Base-by-base conservation (phyloP, 1,140 invertebrate genomes). In the Trinorchestia longiramus region DNA sequence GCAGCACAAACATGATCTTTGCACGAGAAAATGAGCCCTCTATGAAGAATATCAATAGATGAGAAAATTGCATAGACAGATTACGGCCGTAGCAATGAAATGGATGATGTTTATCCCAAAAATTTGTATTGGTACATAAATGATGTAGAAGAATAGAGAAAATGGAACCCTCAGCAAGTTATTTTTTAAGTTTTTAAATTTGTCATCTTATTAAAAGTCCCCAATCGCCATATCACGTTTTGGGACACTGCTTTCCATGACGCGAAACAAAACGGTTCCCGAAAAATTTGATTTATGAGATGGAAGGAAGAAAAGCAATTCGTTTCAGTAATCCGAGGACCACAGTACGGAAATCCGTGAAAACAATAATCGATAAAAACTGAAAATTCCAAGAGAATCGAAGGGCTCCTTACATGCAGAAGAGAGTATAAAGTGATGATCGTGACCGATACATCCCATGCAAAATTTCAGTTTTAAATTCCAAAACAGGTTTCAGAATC, bases 11-110 rank as follows among this genome's bases (percentile, higher is more conserved):
- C n/a, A 90, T 43, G 43, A 90, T 90, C 88, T 42, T 90, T 90
- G 88, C n/a, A 90, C 41, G 88, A 90, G 88, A 90, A 90, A 90
- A 90, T 90, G 43, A 90, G 41, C 88, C 88, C 88, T 42, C 41
- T 43, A 42, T 42, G 88, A 90, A 90, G 88, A 90, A 90, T 42
- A 90, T 90, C 88, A 41, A 90, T 90, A 19, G 88, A 90, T 42
- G 88, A 28, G 88, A 90, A 90, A 90, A 90, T 90, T 90, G 88
- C 88, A 4, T 28, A 41, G 88, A 15, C 88, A 90, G 88, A 90
- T 90, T 90, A 41, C 88, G 42, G 28, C 88, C 41, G 28, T 15
- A 0, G 36, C 8, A 77, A 77, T 77, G 36, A 3, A 77, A 77
- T 77, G 62, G 62, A 77, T 53, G 47, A 77, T 23, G 62, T 36